Conservation (phyloP, 2,797 vertebrate species). For the Halcyon badia region DNA sequence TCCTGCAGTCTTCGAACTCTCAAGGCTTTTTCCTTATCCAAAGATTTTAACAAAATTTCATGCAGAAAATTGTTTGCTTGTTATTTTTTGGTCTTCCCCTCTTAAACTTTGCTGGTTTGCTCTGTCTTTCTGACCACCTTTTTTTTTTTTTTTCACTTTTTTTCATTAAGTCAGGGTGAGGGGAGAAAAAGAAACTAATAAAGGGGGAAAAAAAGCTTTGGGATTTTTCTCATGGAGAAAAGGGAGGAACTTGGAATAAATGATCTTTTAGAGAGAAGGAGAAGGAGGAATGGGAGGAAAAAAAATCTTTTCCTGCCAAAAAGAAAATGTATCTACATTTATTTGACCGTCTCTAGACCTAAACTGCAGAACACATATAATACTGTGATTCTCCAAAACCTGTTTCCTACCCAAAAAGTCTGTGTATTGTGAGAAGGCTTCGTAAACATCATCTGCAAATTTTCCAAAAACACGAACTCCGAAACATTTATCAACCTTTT, state of each 20-base stretch:
- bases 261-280: neutral
- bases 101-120: neutral
- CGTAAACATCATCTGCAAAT: neutral
- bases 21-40: neutral
- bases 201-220: rapidly evolving
- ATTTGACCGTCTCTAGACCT: neutral
- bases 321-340: neutral
- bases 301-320: neutral
- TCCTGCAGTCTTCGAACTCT: neutral
- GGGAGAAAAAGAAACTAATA: neutral
- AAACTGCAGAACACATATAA: neutral
- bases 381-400: neutral
- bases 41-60: neutral
- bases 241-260: neutral
- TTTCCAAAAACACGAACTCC: neutral
- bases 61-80: neutral
- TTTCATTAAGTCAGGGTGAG: neutral
- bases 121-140: neutral
- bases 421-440: neutral
- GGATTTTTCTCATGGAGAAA: neutral
- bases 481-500: neutral
- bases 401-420: neutral
- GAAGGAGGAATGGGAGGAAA: neutral
- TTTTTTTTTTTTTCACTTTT: neutral
- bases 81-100: neutral